Base-by-base conservation (phyloP, 2,888 invertebrate species). In the Pegoplata infirma region DNA sequence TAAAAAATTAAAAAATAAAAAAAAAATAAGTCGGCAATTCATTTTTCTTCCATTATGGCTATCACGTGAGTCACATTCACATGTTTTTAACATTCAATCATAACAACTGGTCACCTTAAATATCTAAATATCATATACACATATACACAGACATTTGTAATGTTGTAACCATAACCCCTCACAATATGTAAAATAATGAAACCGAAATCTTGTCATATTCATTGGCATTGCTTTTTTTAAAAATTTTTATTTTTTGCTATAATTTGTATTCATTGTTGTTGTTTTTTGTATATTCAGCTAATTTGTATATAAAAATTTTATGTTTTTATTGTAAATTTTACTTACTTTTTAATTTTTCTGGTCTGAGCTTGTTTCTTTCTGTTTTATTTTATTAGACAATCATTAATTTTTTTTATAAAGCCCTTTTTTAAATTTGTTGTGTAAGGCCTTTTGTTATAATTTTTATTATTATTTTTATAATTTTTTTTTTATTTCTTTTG, bases 121-220 rank as follows among this genome's bases (percentile, higher is more conserved):
- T n/a, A n/a, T n/a, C n/a, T n/a, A n/a, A n/a, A n/a, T n/a, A n/a
- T n/a, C n/a, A n/a, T 63, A 25, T 3, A 49, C 44, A 40, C 17
- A 12, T 8, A 14, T 32, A 25, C 17, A n/a, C 10, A 28, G 7
- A 21, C 23, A 49, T 21, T 28, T 49, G 32, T 17, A 53, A 47
- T 56, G 25, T 40, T 68, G 55, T 51, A 58, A 75, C 71, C 79
- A 75, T 79, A 75, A 79, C 79, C 79, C 71, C 79, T 79, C 79
- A 66, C 75, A 79, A 55, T 49, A 46, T 21, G 28, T 7, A 49
- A 49, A 56, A 55, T 19, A 53, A 49, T 47, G 8, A 5, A 25
- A 47, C 19, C 28, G 44, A 64, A 53, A 53, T 66, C 58, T 75
- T 75, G 49, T 56, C 69, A 67, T 75, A 79, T 67, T 79, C 75